Conservation (phyloP, 2,797 vertebrate species). For the Poecile montanus region DNA sequence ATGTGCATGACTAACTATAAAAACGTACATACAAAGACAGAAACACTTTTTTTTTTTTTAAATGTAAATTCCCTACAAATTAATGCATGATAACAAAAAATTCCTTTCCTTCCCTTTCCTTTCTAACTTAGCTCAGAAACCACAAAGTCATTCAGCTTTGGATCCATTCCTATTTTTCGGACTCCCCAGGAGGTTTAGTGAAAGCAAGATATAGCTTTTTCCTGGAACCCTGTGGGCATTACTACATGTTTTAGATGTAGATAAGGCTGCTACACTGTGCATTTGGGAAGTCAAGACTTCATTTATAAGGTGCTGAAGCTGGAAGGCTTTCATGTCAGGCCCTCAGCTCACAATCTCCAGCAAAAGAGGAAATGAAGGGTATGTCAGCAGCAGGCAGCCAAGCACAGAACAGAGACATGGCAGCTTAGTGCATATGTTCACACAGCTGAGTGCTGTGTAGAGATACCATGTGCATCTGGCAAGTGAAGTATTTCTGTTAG, state of each 20-base stretch:
- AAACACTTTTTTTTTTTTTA: neutral
- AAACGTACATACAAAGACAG: neutral
- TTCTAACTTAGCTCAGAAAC: conserved; percentile 29
- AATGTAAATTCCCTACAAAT: neutral
- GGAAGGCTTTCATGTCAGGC: conserved; percentile 25
- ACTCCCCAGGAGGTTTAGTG: conserved; percentile 17
- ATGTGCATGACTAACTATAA: neutral
- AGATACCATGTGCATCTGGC: conserved; percentile 8
- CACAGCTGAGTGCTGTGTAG: conserved; percentile 26
- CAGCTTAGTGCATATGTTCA: conserved; percentile 46
- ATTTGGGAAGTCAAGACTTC: conserved; percentile 35
- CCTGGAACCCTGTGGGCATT: conserved; percentile 32
- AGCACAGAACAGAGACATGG: conserved; percentile 34
- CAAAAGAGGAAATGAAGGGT: conserved; percentile 35
- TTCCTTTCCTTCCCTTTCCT: conserved; percentile 11
- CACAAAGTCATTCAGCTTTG: conserved; percentile 9
- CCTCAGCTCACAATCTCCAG: neutral
- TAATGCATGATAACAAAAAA: neutral
- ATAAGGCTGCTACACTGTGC: conserved; percentile 11
- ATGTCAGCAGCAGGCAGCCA: conserved; percentile 31
- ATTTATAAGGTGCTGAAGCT: conserved; percentile 61
- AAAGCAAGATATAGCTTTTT: conserved; percentile 36
- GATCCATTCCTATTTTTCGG: conserved; percentile 39
- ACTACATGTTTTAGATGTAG: conserved; percentile 43
- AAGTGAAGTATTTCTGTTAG: conserved; percentile 35